Evolutionary conservation across 2,113 vertebrate species (phyloP), one percentile per base, ranked within the genome.

Genomic region (Hippocampus mohnikei): DNA sequence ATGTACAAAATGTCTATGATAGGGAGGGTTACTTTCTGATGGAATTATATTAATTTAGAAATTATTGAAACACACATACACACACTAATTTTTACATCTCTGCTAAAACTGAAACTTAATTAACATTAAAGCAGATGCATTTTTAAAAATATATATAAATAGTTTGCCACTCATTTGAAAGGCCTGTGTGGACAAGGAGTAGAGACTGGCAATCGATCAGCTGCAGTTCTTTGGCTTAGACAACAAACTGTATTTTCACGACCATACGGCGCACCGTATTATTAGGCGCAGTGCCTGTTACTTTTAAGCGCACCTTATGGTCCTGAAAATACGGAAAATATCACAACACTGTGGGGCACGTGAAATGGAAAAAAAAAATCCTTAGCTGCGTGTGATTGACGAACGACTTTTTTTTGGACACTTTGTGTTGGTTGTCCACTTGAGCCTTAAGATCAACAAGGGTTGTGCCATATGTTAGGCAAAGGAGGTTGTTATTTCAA

Each of bases 381-480:
- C 55, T 48, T 66, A 73, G 48, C 33, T 53, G 56, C 70, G 66
- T 70, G 63, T 67, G 62, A 64, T 55, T 18, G 29, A 75, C 42
- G 61, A 63, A 40, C 40, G 1, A n/a, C 56, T 21, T 37, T 5
- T 62, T 41, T n/a, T 8, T 0, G 33, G 33, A 2, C n/a, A 7
- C 21, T 44, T 42, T 64, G 5, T 41, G 21, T 41, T 13, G 40
- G 48, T 23, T 50, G 41, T 77, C 67, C 71, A 56, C 75, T 76
- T 79, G 76, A 71, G 70, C 81, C 78, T 84, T 80, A 71, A 71
- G 69, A 67, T 67, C 41, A 56, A 69, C 71, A 71, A 27, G 40
- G 33, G 71, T 42, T 81, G 85, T 87, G 83, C 81, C 87, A 82
- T 88, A 85, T 5, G 15, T 46, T 55, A 82, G 67, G 73, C 67